Evolutionary conservation across 2,113 vertebrate genomes (phyloP).

Genomic region (Saccopteryx leptura): DNA sequence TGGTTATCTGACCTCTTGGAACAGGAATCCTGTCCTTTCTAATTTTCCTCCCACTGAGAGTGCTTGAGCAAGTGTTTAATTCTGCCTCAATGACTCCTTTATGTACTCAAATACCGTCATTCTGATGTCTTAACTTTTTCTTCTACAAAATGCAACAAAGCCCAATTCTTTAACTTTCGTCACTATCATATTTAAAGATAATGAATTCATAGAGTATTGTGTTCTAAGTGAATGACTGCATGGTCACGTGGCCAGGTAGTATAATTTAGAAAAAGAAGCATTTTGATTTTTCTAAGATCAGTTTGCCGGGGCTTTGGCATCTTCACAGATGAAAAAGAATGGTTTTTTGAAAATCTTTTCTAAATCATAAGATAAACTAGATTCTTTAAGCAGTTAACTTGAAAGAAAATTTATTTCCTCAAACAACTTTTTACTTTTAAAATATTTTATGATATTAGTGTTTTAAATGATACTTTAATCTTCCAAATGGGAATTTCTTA

Average conservation of each 20-base stretch:
- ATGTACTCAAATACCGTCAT: conserved; percentile 51
- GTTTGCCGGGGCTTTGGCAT: conserved; percentile 5
- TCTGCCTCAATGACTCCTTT: conserved; percentile 65
- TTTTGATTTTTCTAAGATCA: conserved; percentile 46
- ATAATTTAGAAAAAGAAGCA: conserved; percentile 35
- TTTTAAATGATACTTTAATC: conserved; percentile 15
- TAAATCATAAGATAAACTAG: background rate
- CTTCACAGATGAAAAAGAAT: conserved; percentile 8
- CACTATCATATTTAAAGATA: background rate
- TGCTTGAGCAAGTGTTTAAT: background rate
- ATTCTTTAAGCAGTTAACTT: background rate
- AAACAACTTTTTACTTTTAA: background rate
- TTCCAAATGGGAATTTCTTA: background rate
- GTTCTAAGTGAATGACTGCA: background rate
- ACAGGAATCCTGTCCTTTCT: conserved; percentile 28
- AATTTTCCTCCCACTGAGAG: conserved; percentile 40
- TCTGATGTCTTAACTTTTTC: conserved; percentile 13
- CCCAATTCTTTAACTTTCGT: conserved; percentile 42
- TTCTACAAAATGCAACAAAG: conserved; percentile 63
- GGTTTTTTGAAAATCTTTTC: background rate
- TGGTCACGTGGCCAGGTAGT: background rate
- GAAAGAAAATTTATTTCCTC: conserved; percentile 15
- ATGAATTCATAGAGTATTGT: background rate
- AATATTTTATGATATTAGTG: background rate
- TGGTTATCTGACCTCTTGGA: conserved; percentile 66